A percentile compares a stretch with the other conserved stretches of the same genome.
phyloP scores from a whole-genome alignment of 2,797 vertebrate genomes.

The Valencia hispanica region DNA sequence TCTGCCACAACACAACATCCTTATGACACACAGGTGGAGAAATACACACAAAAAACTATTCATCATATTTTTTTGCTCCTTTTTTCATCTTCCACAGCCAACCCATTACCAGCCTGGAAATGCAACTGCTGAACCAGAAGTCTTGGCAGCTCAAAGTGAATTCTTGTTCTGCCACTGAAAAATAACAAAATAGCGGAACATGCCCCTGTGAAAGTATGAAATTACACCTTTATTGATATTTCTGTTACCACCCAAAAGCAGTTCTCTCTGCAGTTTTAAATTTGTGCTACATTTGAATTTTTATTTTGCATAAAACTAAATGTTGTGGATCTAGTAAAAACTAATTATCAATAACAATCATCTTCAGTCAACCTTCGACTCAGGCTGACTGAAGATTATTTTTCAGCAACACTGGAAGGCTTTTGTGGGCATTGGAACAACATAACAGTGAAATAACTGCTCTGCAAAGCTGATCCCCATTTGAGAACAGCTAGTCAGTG shows the following conservation, averaged over 20 bases:
- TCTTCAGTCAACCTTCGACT: not conserved
- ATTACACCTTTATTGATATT: not conserved
- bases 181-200: too few species aligned
- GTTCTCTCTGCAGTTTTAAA: not conserved
- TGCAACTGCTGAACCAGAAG: too few species aligned
- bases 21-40: too few species aligned
- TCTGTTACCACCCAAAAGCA: not conserved
- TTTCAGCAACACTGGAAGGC: not conserved
- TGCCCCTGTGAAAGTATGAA: not conserved
- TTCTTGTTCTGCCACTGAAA: too few species aligned
- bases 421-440: not conserved
- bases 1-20: too few species aligned
- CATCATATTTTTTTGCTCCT: too few species aligned
- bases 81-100: too few species aligned
- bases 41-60: too few species aligned
- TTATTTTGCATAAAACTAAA: not conserved
- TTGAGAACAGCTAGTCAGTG: constrained; percentile 8
- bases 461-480: not conserved
- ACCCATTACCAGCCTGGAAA: too few species aligned
- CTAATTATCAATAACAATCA: not conserved
- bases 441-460: not conserved
- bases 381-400: not conserved
- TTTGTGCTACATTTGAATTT: not conserved
- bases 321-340: not conserved
- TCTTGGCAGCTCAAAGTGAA: too few species aligned